Conservation (phyloP, 2,797 vertebrate species). For the Hippoglossus hippoglossus region DNA sequence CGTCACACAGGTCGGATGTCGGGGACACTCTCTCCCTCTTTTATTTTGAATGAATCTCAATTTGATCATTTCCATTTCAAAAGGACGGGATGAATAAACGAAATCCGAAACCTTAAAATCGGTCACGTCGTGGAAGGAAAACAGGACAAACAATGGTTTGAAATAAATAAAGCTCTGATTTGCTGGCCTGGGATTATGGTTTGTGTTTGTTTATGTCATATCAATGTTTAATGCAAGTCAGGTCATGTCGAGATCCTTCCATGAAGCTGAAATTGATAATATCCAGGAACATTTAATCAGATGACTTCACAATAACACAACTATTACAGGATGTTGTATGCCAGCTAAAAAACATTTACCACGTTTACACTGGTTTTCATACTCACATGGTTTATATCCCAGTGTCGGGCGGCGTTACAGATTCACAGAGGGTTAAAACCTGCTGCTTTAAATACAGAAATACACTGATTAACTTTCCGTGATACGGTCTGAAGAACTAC, state of each 20-base stretch:
- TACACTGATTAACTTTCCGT: not conserved
- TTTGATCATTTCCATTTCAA: constrained; percentile 14
- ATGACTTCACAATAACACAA: constrained; percentile 10
- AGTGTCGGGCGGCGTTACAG: not conserved
- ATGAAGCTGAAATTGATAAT: constrained; percentile 23
- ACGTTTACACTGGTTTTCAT: not conserved
- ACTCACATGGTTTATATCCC: not conserved
- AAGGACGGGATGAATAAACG: constrained; percentile 3
- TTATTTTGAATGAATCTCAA: constrained; percentile 4
- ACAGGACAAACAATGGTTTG: not conserved
- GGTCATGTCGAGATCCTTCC: constrained; percentile 29
- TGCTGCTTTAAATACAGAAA: constrained; percentile 1
- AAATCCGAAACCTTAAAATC: not conserved
- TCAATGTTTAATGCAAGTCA: constrained; percentile 26
- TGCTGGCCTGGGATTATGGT: not conserved
- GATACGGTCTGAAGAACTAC: not conserved
- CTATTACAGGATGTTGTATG: not conserved
- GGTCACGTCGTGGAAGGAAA: not conserved
- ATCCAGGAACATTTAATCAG: constrained; percentile 35
- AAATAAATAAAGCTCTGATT: constrained; percentile 8
- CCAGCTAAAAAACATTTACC: not conserved
- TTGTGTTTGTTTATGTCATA: constrained; percentile 26
- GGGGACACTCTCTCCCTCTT: constrained; percentile 39
- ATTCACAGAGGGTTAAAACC: not conserved
- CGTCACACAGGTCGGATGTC: constrained; percentile 30